Evolutionary conservation across 2,797 vertebrate species (phyloP).

Genomic region (Pteropus rufus): DNA sequence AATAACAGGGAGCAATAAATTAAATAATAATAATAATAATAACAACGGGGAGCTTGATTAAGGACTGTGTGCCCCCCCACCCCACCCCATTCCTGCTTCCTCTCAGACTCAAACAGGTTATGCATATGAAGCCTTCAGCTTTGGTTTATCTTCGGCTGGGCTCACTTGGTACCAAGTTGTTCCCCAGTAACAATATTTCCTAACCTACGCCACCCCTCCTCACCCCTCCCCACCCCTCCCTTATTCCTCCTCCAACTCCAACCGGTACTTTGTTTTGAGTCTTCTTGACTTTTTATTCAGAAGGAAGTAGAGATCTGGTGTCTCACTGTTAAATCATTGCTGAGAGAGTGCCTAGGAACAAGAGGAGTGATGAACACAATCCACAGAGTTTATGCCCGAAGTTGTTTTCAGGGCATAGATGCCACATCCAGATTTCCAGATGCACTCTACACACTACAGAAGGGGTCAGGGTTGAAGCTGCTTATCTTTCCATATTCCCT

Average conservation of each 20-base stretch:
- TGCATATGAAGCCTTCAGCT: background rate
- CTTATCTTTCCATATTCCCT: background rate
- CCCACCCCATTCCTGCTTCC: background rate
- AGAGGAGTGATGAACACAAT: background rate
- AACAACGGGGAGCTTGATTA: background rate
- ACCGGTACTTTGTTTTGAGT: background rate
- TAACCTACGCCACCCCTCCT: background rate
- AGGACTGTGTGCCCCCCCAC: background rate
- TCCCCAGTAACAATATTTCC: background rate
- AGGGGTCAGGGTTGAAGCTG: background rate
- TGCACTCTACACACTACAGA: background rate
- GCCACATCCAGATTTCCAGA: background rate
- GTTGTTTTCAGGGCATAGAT: background rate
- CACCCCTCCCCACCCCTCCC: no score
- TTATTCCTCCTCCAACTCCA: background rate
- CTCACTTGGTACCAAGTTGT: background rate
- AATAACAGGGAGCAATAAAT: background rate
- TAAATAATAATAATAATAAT: no score
- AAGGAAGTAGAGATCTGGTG: background rate
- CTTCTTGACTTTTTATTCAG: conserved; percentile 7
- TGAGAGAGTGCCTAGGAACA: background rate
- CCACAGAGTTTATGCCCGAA: background rate
- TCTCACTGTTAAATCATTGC: background rate
- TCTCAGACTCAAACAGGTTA: background rate
- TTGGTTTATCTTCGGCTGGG: conserved; percentile 4